A percentile compares a stretch with the other conserved stretches of the same genome.
phyloP scores from a whole-genome alignment of 2,888 invertebrate species.

The Synanthedon formicaeformis region DNA sequence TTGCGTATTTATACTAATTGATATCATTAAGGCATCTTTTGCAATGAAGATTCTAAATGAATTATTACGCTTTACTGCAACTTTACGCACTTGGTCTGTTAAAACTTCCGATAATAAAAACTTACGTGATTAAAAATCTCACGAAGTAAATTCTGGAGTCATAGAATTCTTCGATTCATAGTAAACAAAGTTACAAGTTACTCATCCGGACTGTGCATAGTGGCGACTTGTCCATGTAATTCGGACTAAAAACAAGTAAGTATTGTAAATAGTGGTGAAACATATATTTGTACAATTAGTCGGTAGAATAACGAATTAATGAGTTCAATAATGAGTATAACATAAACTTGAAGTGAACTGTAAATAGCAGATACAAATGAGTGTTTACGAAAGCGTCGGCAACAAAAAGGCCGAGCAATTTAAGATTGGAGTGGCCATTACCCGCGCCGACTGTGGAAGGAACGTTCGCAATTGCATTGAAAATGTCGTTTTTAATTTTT shows the following conservation, averaged over 20 bases:
- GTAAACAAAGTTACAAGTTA: conserved; percentile 5
- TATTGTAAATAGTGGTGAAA: no score
- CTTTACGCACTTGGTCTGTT: no score
- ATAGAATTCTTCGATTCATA: background rate
- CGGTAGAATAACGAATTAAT: background rate
- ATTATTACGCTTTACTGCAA: conserved; percentile 10
- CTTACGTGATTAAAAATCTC: no score
- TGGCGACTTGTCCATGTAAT: no score
- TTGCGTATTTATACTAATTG: conserved; percentile 47
- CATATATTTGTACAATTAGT: conserved; percentile 3
- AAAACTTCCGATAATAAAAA: no score
- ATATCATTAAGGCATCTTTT: conserved; percentile 35
- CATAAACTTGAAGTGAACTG: conserved; percentile 25
- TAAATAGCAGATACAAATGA: conserved; percentile 39
- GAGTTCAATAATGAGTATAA: conserved; percentile 19
- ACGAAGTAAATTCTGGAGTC: no score
- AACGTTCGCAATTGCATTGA: conserved; percentile 60
- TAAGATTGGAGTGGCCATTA: conserved; percentile 65
- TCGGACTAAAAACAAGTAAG: no score
- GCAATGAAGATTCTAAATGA: conserved; percentile 25
- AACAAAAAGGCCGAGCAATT: conserved; percentile 49
- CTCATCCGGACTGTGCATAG: no score
- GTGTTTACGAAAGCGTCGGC: conserved; percentile 50
- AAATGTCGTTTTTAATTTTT: conserved; percentile 67
- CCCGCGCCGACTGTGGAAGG: conserved; percentile 52